phyloP scores from a whole-genome alignment of 1,140 invertebrate genomes.

The Colletes gigas region DNA sequence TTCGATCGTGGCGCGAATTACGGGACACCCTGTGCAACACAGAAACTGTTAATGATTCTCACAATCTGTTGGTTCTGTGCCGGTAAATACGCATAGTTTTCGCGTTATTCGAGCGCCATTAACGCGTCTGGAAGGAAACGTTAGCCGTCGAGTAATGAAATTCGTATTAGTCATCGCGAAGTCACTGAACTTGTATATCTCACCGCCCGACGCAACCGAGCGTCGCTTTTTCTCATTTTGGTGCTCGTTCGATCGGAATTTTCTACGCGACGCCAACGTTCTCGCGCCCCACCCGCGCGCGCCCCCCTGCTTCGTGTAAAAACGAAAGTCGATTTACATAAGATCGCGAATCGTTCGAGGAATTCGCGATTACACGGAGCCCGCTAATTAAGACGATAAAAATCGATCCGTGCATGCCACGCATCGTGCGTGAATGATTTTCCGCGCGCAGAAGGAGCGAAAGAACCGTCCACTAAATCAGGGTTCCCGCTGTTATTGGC shows the following conservation, averaged over 20 bases:
- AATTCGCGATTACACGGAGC: background rate
- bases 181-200: constrained; percentile 36
- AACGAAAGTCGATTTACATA: constrained; percentile 35
- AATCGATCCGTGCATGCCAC: background rate
- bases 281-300: too few relatives aligned
- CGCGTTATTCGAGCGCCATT: constrained; percentile 16
- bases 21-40: background rate
- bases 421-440: constrained; percentile 19
- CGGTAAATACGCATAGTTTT: constrained; percentile 19
- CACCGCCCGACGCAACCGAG: background rate
- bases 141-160: constrained; percentile 33
- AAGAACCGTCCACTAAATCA: too few relatives aligned
- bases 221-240: background rate
- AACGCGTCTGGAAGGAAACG: constrained; percentile 35
- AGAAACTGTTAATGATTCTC: background rate
- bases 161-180: constrained; percentile 44
- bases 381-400: constrained; percentile 6
- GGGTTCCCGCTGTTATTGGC: background rate
- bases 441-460: background rate
- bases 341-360: background rate
- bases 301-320: background rate
- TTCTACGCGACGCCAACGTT: background rate
- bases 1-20: background rate
- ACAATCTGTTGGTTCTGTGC: constrained; percentile 11
- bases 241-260: background rate